phyloP scores from a whole-genome alignment of 37 sponge, comb jelly and placozoan species.

The Spongia lamella region DNA sequence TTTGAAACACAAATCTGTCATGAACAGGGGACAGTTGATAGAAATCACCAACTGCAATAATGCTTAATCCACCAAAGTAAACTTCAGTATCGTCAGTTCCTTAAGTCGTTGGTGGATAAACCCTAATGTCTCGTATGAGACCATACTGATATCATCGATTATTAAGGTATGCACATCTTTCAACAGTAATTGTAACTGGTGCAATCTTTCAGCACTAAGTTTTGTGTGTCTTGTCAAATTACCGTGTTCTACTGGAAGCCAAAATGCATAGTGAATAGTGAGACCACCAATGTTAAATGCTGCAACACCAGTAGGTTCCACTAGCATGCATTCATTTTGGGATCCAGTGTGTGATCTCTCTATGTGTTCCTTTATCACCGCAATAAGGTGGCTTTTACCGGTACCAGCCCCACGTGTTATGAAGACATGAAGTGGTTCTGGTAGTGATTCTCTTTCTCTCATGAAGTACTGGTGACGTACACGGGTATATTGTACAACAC shows the following conservation, averaged over 20 bases:
- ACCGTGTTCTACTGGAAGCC: neutral
- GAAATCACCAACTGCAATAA: too few species aligned
- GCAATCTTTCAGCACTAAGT: neutral
- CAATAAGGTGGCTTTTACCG: slow-evolving; percentile 7
- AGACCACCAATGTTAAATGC: slow-evolving; percentile 29
- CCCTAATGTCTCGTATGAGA: neutral
- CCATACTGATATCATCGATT: slow-evolving; percentile 31
- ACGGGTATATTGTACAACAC: neutral
- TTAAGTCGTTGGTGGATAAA: slow-evolving; percentile 7
- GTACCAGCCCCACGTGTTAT: slow-evolving; percentile 16
- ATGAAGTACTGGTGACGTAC: neutral
- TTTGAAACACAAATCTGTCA: too few species aligned
- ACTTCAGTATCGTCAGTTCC: too few species aligned
- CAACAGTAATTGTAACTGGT: neutral
- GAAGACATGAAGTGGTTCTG: neutral
- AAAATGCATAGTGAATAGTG: slow-evolving; percentile 1
- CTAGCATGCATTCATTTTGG: neutral
- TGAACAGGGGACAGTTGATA: too few species aligned
- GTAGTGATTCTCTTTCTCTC: neutral
- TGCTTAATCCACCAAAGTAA: too few species aligned
- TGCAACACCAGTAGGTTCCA: slow-evolving; percentile 20
- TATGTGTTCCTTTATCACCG: neutral
- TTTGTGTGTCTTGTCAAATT: neutral
- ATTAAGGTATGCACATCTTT: slow-evolving; percentile 13
- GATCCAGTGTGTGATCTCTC: neutral